Percentiles rank a stretch among this genome's conserved stretches.
These are phyloP conservation scores for Agonopterix arenella DNA, from an alignment of 2,888 invertebrate species.

Conservation along the genomic window DNA sequence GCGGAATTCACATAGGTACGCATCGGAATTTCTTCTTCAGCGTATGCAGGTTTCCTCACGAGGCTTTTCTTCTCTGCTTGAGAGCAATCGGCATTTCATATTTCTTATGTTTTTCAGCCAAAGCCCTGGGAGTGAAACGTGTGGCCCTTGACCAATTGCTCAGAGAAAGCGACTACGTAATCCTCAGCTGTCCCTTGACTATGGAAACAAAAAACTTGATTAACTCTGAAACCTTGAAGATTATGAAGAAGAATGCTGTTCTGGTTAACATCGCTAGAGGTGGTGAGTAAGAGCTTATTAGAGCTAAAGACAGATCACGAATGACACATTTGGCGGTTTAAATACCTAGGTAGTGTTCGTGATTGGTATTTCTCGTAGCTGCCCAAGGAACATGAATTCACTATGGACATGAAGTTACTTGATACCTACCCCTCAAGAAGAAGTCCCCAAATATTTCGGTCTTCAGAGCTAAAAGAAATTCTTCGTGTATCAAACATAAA, in stretches of 20 bases:
- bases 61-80: too few relatives aligned
- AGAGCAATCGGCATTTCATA: not conserved
- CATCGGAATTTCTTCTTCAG: too few relatives aligned
- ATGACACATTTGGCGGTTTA: not conserved
- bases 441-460: too few relatives aligned
- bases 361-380: too few relatives aligned
- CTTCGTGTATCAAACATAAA: too few relatives aligned
- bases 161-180: constrained; percentile 84
- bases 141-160: constrained; percentile 82
- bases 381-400: too few relatives aligned
- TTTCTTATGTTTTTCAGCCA: constrained; percentile 29
- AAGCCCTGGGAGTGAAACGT: constrained; percentile 77
- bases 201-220: constrained; percentile 83
- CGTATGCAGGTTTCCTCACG: too few relatives aligned
- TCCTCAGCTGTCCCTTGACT: constrained; percentile 82
- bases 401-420: too few relatives aligned
- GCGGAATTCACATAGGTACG: too few relatives aligned
- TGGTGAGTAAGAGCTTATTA: constrained; percentile 39
- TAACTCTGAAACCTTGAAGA: constrained; percentile 78
- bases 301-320: not conserved
- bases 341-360: too few relatives aligned
- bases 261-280: constrained; percentile 87
- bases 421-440: too few relatives aligned
- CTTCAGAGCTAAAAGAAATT: too few relatives aligned
- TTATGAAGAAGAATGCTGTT: constrained; percentile 86